A percentile compares a stretch with the other conserved stretches of the same genome.
Conservation (phyloP, 2,113 vertebrate genomes). For the Notothenia coriiceps region DNA sequence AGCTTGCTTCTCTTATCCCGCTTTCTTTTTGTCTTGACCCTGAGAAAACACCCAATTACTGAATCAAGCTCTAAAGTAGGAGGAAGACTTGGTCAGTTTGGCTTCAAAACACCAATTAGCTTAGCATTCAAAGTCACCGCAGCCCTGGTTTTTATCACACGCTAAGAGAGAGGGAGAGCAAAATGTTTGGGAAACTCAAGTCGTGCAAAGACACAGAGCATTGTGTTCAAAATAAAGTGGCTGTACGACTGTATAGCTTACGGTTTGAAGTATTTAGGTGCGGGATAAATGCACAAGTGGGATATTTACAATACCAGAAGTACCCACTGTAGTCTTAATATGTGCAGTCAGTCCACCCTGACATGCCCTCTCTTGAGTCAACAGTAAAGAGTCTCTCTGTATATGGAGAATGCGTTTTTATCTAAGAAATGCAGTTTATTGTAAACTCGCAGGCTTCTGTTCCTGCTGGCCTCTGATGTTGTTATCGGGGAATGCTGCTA, state of each 20-base stretch:
- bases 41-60: constrained; percentile 27
- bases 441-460: constrained; percentile 34
- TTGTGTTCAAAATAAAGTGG: not conserved
- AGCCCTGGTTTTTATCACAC: constrained; percentile 14
- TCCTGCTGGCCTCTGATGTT: constrained; percentile 23
- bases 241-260: not conserved
- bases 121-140: constrained; percentile 4
- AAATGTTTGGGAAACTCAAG: constrained; percentile 19
- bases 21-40: not conserved
- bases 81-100: constrained; percentile 11
- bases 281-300: not conserved
- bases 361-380: not conserved
- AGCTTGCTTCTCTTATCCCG: not conserved
- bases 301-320: constrained; percentile 3
- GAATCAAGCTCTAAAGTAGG: not conserved
- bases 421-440: constrained; percentile 29
- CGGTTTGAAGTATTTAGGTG: not conserved
- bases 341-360: constrained; percentile 3
- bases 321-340: constrained; percentile 4
- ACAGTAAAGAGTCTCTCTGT: not conserved
- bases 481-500: constrained; percentile 35
- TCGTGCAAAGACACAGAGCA: not conserved
- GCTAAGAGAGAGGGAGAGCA: not conserved
- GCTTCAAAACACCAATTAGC: constrained; percentile 8
- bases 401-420: constrained; percentile 19